Evolutionary conservation across 2,888 invertebrate species (phyloP).

Genomic region (Sepioteuthis lessoniana): DNA sequence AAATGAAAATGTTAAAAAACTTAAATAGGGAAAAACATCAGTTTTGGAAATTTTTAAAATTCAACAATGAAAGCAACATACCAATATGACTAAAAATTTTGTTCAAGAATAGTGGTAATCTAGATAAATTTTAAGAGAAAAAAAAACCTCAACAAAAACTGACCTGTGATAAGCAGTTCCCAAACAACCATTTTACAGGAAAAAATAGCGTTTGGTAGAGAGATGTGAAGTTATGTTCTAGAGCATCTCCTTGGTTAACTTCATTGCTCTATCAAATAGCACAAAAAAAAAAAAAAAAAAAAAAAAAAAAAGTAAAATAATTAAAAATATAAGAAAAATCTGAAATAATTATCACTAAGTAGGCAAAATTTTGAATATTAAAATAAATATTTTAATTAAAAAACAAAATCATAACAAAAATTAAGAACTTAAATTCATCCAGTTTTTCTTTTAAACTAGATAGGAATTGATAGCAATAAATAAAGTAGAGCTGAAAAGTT

Average conservation of each 20-base stretch:
- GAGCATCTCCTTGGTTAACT: constrained; percentile 72
- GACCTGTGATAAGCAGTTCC: constrained; percentile 57
- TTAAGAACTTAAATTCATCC: too few relatives aligned
- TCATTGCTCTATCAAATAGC: constrained; percentile 68
- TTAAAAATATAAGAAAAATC: background rate
- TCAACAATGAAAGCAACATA: background rate
- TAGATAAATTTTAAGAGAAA: too few relatives aligned
- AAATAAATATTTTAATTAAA: background rate
- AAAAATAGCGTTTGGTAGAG: constrained; percentile 64
- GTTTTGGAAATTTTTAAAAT: too few relatives aligned
- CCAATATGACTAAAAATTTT: background rate
- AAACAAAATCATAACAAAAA: too few relatives aligned
- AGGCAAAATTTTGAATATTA: background rate
- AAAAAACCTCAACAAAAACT: background rate
- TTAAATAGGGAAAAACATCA: too few relatives aligned
- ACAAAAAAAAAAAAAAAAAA: too few relatives aligned
- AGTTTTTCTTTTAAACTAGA: background rate
- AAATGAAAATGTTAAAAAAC: too few relatives aligned
- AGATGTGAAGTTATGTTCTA: constrained; percentile 72
- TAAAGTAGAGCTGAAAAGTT: too few relatives aligned
- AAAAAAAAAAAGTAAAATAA: too few relatives aligned
- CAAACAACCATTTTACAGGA: constrained; percentile 63
- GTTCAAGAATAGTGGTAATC: background rate
- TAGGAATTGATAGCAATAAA: too few relatives aligned
- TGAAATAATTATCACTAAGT: background rate